Evolutionary conservation across 2,113 vertebrate species (phyloP).

Genomic region (Quiscalus mexicanus): DNA sequence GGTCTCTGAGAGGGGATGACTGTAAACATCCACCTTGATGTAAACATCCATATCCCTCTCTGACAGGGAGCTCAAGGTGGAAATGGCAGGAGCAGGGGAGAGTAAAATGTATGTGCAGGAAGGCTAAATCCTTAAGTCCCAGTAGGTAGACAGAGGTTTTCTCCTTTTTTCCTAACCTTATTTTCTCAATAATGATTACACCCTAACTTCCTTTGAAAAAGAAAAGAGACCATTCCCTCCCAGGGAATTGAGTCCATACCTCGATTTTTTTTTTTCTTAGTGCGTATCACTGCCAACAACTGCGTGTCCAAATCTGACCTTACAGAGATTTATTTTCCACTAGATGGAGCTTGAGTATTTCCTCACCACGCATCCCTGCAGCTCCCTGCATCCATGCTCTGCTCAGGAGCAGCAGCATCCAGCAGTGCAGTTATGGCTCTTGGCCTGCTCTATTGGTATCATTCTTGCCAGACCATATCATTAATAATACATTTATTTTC

Average conservation of each 20-base stretch:
- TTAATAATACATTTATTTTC: background rate
- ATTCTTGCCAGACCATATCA: background rate
- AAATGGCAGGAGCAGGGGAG: background rate
- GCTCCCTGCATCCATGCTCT: background rate
- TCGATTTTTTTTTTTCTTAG: background rate
- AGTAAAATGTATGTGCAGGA: background rate
- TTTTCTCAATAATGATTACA: background rate
- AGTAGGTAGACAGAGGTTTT: background rate
- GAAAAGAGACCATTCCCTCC: background rate
- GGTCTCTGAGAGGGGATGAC: background rate
- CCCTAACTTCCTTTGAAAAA: background rate
- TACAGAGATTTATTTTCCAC: background rate
- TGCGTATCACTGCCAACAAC: accelerated
- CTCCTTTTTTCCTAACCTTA: background rate
- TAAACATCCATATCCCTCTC: background rate
- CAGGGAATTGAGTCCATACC: background rate
- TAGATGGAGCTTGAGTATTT: conserved; percentile 62
- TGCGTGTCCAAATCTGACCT: accelerated
- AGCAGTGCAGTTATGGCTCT: background rate
- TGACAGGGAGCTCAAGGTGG: background rate
- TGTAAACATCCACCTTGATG: background rate
- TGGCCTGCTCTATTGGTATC: background rate
- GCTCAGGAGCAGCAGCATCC: background rate
- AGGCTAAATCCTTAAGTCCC: background rate
- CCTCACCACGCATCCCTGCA: background rate